These are phyloP conservation scores for Anoplolepis gracilipes DNA, from an alignment of 1,140 invertebrate species.

Conservation along the genomic window DNA sequence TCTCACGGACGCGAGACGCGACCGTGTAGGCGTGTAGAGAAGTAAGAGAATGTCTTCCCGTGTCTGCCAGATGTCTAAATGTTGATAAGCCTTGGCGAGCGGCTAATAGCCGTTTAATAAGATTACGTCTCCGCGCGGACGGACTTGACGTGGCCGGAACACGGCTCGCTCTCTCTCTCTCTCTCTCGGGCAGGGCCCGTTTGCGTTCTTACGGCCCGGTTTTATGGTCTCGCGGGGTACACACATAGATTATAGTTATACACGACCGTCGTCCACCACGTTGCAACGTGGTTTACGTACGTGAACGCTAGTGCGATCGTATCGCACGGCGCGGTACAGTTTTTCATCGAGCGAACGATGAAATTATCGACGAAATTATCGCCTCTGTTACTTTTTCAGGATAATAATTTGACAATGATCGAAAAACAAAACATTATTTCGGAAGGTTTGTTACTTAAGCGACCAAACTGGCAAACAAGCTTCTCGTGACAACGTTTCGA, in stretches of 20 bases:
- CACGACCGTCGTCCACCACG: constrained; percentile 59
- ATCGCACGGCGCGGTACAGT: constrained; percentile 38
- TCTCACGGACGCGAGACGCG: constrained; percentile 52
- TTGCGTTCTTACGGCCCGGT: constrained; percentile 78
- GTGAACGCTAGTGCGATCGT: constrained; percentile 32
- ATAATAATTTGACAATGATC: constrained; percentile 21
- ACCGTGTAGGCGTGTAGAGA: constrained; percentile 78
- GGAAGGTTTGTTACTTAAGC: too few species aligned
- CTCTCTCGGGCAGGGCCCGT: constrained; percentile 50
- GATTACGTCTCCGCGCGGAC: constrained; percentile 83
- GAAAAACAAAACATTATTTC: constrained; percentile 9
- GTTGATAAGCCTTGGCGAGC: constrained; percentile 83
- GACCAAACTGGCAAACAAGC: too few species aligned
- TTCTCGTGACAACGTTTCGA: too few species aligned
- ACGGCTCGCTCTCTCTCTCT: too few species aligned
- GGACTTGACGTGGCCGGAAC: constrained; percentile 83
- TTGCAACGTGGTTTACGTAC: constrained; percentile 47
- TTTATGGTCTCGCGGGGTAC: constrained; percentile 78
- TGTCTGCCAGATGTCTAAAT: constrained; percentile 85
- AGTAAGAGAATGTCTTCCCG: constrained; percentile 80
- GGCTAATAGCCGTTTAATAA: constrained; percentile 85
- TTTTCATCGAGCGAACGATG: constrained; percentile 64
- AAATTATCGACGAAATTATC: not conserved
- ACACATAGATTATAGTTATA: constrained; percentile 68
- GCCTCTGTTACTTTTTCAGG: too few species aligned